Percentiles rank a stretch among this genome's conserved stretches.
Evolutionary conservation across 2,888 invertebrate species (phyloP).

Genomic region (Sarcophaga subvicina): DNA sequence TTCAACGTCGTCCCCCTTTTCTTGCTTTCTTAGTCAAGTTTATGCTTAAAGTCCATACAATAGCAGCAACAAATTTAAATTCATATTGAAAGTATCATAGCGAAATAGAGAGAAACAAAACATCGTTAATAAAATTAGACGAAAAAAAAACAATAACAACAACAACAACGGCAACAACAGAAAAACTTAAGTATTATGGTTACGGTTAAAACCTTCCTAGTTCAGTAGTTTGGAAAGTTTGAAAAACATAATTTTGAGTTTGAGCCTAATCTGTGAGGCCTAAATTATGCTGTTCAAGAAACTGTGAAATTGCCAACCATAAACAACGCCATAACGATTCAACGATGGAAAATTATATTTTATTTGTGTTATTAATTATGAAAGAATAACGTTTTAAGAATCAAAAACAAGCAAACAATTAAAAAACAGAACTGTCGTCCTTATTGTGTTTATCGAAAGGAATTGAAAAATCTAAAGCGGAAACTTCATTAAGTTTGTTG

Average conservation of each 20-base stretch:
- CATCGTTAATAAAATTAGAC: neutral
- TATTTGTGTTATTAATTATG: constrained; percentile 43
- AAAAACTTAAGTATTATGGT: constrained; percentile 48
- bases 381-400: neutral
- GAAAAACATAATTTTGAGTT: constrained; percentile 31
- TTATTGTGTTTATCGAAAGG: neutral
- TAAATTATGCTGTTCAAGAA: constrained; percentile 65
- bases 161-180: neutral
- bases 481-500: too few relatives aligned
- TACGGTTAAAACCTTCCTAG: constrained; percentile 61
- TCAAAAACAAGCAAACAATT: neutral
- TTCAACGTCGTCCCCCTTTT: constrained; percentile 45
- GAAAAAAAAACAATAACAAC: constrained; percentile 1
- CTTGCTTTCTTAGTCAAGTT: neutral
- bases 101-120: neutral
- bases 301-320: constrained; percentile 64
- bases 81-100: neutral
- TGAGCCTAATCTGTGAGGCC: constrained; percentile 50
- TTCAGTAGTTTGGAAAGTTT: constrained; percentile 67
- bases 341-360: constrained; percentile 44
- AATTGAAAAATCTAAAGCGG: neutral
- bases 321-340: constrained; percentile 44
- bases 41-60: neutral
- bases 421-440: neutral
- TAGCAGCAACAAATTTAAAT: neutral